Evolutionary conservation across 2,888 invertebrate genomes (phyloP).

Genomic region (Petrophora chlorosata): DNA sequence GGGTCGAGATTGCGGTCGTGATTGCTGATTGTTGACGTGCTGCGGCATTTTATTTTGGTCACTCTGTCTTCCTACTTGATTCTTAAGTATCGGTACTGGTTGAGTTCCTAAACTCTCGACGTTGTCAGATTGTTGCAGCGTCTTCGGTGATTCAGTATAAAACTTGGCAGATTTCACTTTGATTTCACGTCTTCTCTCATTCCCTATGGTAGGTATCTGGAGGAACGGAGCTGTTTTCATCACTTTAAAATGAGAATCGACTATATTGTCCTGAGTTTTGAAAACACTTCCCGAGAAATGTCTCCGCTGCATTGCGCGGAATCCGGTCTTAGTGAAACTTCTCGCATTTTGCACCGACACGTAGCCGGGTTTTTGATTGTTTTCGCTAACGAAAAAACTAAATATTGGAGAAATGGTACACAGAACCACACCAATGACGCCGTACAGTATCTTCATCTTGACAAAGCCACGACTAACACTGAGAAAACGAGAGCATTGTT

Average conservation of each 20-base stretch:
- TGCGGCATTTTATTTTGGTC: background rate
- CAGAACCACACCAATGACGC: slow-evolving; percentile 28
- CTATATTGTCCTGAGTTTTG: slow-evolving; percentile 44
- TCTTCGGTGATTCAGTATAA: slow-evolving; percentile 4
- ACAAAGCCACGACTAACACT: slow-evolving; percentile 6
- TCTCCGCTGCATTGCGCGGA: slow-evolving; percentile 44
- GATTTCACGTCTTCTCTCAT: slow-evolving; percentile 18
- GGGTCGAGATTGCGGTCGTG: background rate
- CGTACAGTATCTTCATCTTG: slow-evolving; percentile 50
- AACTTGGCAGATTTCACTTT: background rate
- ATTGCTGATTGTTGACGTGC: background rate
- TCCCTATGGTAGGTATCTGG: background rate
- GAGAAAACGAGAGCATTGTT: slow-evolving; percentile 29
- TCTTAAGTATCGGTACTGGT: background rate
- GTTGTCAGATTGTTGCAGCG: background rate
- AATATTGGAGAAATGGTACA: slow-evolving; percentile 40
- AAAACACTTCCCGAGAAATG: slow-evolving; percentile 43
- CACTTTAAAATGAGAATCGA: slow-evolving; percentile 56
- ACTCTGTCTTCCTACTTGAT: background rate
- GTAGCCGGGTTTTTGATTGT: slow-evolving; percentile 48
- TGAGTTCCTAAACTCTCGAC: background rate
- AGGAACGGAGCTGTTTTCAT: slow-evolving; percentile 36
- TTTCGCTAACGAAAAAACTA: slow-evolving; percentile 53
- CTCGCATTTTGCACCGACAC: slow-evolving; percentile 41
- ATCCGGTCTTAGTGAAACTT: slow-evolving; percentile 38